A percentile compares a stretch with the other conserved stretches of the same genome.
These are phyloP conservation scores for Etheostoma perlongum DNA, from an alignment of 2,797 vertebrate species.

Conservation along the genomic window DNA sequence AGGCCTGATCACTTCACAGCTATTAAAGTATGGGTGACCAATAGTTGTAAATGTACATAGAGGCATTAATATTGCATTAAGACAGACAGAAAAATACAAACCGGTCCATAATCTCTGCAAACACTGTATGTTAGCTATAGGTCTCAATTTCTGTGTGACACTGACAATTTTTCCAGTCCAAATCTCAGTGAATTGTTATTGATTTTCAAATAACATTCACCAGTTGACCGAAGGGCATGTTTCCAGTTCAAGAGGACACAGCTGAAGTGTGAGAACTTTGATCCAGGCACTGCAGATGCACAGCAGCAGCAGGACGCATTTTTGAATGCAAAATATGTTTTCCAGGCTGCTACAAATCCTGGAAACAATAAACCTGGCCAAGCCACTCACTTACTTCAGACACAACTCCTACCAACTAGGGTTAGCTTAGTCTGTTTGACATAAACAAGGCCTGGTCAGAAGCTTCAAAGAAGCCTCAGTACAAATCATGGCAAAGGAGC, in stretches of 20 bases:
- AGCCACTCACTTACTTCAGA: conserved; percentile 63
- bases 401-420: conserved; percentile 7
- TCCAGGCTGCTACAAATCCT: conserved; percentile 42
- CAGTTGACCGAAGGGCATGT: conserved; percentile 7
- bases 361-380: conserved; percentile 66
- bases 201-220: conserved; percentile 31
- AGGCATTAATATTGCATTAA: not conserved
- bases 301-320: conserved; percentile 42
- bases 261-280: conserved; percentile 47
- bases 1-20: not conserved
- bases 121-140: not conserved
- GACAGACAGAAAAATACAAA: not conserved
- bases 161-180: conserved; percentile 1
- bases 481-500: conserved; percentile 15
- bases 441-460: conserved; percentile 46
- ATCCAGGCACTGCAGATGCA: conserved; percentile 40
- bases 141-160: conserved; percentile 12
- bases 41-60: not conserved
- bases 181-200: conserved; percentile 11
- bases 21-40: not conserved
- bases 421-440: conserved; percentile 50
- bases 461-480: conserved; percentile 26
- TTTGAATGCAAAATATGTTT: conserved; percentile 63
- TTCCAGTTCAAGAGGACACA: conserved; percentile 40
- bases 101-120: not conserved